A percentile compares a stretch with the other conserved stretches of the same genome.
Evolutionary conservation across 2,797 vertebrate species (phyloP).

Genomic region (Pseudochaenichthys georgianus): DNA sequence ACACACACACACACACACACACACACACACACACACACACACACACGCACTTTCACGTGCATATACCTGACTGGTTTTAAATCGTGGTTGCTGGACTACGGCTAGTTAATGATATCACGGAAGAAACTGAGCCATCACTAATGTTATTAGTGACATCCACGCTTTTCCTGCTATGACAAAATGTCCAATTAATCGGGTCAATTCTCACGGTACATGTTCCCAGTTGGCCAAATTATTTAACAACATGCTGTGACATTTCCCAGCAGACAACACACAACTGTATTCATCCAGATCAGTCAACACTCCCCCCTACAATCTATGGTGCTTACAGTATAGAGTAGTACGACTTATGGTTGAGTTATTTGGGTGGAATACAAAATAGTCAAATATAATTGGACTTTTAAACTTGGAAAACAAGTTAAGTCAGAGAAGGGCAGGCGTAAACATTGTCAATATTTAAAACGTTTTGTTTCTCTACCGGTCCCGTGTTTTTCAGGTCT

Average conservation of each 20-base stretch:
- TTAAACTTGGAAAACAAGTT: neutral
- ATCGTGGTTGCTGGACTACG: neutral
- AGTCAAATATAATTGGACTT: too few species aligned
- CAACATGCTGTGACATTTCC: neutral
- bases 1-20: conserved; percentile 41
- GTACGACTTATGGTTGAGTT: neutral
- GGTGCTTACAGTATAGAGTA: neutral
- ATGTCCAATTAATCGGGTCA: neutral
- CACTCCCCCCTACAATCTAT: neutral
- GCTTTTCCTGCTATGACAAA: neutral
- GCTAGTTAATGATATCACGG: neutral
- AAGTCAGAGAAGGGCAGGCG: neutral
- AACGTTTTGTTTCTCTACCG: too few species aligned
- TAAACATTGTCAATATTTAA: too few species aligned
- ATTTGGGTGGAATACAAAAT: too few species aligned
- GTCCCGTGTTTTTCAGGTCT: too few species aligned
- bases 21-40: conserved; percentile 43
- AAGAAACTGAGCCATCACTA: neutral
- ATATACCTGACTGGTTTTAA: neutral
- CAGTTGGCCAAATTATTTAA: neutral
- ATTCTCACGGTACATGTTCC: neutral
- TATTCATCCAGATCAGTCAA: neutral
- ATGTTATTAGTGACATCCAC: neutral
- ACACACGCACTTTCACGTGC: conserved; percentile 30
- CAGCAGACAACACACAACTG: neutral